A percentile compares a stretch with the other conserved stretches of the same genome.
Conservation (phyloP, 2,888 invertebrate species). For the Spodoptera picta region DNA sequence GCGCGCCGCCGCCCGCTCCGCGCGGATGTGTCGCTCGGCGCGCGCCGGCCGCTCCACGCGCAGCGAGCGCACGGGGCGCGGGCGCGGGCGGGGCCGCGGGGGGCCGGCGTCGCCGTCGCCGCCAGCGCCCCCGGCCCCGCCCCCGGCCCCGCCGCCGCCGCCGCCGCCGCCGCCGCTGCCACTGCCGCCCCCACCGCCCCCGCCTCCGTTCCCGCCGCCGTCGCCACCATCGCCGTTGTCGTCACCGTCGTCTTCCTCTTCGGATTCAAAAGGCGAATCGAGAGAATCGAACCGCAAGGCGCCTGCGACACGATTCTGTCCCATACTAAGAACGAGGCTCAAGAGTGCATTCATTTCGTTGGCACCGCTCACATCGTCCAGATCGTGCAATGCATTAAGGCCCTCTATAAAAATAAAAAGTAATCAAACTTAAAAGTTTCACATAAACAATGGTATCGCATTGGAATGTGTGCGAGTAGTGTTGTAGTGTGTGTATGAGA, state of each 20-base stretch:
- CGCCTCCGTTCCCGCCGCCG: constrained; percentile 25
- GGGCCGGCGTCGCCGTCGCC: constrained; percentile 3
- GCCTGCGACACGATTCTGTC: constrained; percentile 80
- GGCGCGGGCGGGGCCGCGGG: constrained; percentile 3
- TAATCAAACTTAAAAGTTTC: too few relatives aligned
- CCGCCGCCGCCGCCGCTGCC: constrained; percentile 29
- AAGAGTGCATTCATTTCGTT: constrained; percentile 86
- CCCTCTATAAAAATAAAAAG: constrained; percentile 62
- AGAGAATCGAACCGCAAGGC: constrained; percentile 75
- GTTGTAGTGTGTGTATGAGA: not conserved
- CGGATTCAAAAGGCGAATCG: constrained; percentile 60
- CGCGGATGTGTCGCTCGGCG: constrained; percentile 19
- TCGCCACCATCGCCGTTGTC: constrained; percentile 23
- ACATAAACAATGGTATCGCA: too few relatives aligned
- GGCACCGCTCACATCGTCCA: constrained; percentile 76
- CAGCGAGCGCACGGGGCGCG: constrained; percentile 12
- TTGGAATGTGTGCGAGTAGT: too few relatives aligned
- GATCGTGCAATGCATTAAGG: constrained; percentile 75
- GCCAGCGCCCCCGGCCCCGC: constrained; percentile 12
- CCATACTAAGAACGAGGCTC: constrained; percentile 83
- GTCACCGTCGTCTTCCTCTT: constrained; percentile 55
- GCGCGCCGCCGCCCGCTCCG: constrained; percentile 12
- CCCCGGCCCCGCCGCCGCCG: constrained; percentile 23
- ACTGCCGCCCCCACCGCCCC: constrained; percentile 24
- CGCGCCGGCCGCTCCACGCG: constrained; percentile 29